Percentiles rank a stretch among this genome's conserved stretches.
These are phyloP conservation scores for cat (Felis catus) DNA, from an alignment of 2,113 vertebrate species.

Conservation along the genomic window F.catus_Fca126_mat1.0 CM031415.1:189134001-189134500, in stretches of 20 bases:
- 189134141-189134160: background rate
- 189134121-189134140: background rate
- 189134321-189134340: background rate
- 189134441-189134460: background rate
- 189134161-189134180: background rate
- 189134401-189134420: background rate
- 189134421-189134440: slow-evolving; percentile 21
- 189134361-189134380: background rate
- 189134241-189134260: slow-evolving; percentile 45
- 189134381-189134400: background rate
- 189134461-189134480: background rate
- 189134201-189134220: slow-evolving; percentile 51
- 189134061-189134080: background rate
- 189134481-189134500: background rate
- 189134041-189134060: background rate
- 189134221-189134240: slow-evolving; percentile 37
- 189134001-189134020: background rate
- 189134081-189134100: background rate
- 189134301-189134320: background rate
- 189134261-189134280: background rate
- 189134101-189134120: background rate
- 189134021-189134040: background rate
- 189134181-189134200: background rate
- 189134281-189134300: background rate
- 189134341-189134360: background rate